Evolutionary conservation across 2,888 invertebrate genomes (phyloP), one percentile per base, ranked within the genome.

Genomic region (Teleiodes luculella): DNA sequence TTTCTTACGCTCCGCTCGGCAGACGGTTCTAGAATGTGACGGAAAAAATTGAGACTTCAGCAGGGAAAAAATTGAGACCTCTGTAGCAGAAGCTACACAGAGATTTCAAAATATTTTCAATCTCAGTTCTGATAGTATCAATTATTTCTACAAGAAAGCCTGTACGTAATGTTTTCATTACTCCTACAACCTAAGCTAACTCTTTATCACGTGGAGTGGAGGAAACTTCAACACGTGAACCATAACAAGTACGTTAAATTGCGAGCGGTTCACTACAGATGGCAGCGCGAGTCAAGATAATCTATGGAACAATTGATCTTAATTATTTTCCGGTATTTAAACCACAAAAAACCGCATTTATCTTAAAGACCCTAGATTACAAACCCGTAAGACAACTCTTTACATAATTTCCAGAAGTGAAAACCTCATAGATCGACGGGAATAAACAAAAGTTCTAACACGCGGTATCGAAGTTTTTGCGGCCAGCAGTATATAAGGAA

Each of bases 401-500:
- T 4, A 13, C 11, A 5, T 24, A 20, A 1, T 11, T 43, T 20
- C 6, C 13, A 24, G 13, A 2, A 13, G 13, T 5, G 28, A 43
- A 43, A 24, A n/a, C 1, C 6, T 28, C 6, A n/a, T 13, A 43
- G 43, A n/a, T 31, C 8, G 2, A 20, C 13, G 13, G 16, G 20
- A 51, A 43, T 14, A 41, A 41, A 14, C 2, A n/a, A 54, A 55
- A 57, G 53, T 24, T 49, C 52, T 59, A 49, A 16, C 58, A 47
- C 62, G 59, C 62, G 57, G 36, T 57, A 58, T 57, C 33, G 37
- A 41, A 47, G 43, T 56, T 53, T 60, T 57, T 37, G 1, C 6
- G 8, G 4, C 11, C 16, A 18, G 53, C 33, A 14, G 49, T 64
- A 64, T 64, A 64, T 60, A 64, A 58, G 53, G 31, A 55, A 55